phyloP scores from a whole-genome alignment of 2,888 invertebrate species.

The Lordiphosa andalusiaca region DNA sequence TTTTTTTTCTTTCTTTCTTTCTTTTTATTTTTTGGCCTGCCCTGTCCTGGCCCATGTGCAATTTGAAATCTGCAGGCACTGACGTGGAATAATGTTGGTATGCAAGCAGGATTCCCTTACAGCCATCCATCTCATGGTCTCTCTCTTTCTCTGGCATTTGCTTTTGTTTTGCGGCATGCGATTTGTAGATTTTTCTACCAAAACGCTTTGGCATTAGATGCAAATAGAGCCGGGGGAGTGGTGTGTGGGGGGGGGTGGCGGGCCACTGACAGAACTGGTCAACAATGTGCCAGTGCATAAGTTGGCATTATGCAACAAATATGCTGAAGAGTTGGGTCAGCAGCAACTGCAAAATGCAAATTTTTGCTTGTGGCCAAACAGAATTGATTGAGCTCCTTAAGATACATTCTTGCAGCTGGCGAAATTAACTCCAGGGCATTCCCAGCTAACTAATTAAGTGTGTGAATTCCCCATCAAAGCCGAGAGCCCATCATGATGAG shows the following conservation, averaged over 20 bases:
- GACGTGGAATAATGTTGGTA: constrained; percentile 72
- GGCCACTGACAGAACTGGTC: constrained; percentile 49
- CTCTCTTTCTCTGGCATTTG: constrained; percentile 31
- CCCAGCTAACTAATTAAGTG: constrained; percentile 70
- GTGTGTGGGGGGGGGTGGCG: constrained; percentile 15
- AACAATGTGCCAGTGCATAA: constrained; percentile 63
- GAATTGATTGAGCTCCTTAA: neutral
- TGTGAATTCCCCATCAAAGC: constrained; percentile 65
- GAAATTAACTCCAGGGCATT: constrained; percentile 11
- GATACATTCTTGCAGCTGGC: constrained; percentile 4
- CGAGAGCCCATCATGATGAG: constrained; percentile 5
- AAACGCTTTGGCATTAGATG: constrained; percentile 62
- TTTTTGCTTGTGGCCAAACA: neutral
- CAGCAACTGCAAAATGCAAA: constrained; percentile 35
- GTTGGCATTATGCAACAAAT: constrained; percentile 67
- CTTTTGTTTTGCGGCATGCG: constrained; percentile 67
- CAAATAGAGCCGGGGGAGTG: constrained; percentile 10
- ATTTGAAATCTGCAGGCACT: constrained; percentile 61
- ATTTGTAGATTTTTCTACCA: constrained; percentile 62
- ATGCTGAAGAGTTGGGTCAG: constrained; percentile 41
- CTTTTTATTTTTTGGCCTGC: constrained; percentile 5
- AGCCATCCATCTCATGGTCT: constrained; percentile 34
- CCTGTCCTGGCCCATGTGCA: constrained; percentile 50
- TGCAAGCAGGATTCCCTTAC: constrained; percentile 51
- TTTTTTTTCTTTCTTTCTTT: no score